Percentiles rank a stretch among this genome's conserved stretches.
These are phyloP conservation scores for Heliconius melpomene DNA, from an alignment of 1,140 invertebrate species.

Conservation along the genomic window DNA sequence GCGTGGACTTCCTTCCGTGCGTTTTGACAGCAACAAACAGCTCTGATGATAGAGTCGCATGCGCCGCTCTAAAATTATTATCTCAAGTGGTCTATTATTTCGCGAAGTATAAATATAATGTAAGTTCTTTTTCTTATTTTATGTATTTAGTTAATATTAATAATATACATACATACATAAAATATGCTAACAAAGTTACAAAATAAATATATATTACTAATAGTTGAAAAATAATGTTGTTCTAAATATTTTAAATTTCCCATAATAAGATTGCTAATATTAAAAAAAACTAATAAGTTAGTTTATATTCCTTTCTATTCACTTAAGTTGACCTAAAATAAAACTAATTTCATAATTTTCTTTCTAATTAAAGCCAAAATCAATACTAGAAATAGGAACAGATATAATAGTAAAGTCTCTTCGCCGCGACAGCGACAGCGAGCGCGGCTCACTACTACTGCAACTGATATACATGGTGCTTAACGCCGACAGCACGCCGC, in stretches of 20 bases:
- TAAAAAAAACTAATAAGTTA: too few species aligned
- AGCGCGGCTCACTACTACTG: slow-evolving; percentile 56
- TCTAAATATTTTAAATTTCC: too few species aligned
- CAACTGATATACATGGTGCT: slow-evolving; percentile 60
- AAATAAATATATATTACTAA: too few species aligned
- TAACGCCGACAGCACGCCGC: slow-evolving; percentile 54
- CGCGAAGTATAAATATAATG: slow-evolving; percentile 64
- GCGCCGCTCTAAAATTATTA: slow-evolving; percentile 61
- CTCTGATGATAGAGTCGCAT: slow-evolving; percentile 55
- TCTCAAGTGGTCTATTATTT: slow-evolving; percentile 60
- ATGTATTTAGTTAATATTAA: neutral
- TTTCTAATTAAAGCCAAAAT: slow-evolving; percentile 51
- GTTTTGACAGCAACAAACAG: slow-evolving; percentile 53
- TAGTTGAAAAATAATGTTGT: too few species aligned
- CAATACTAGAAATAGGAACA: slow-evolving; percentile 61
- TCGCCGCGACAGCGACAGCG: slow-evolving; percentile 52
- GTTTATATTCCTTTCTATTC: neutral
- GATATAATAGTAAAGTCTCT: slow-evolving; percentile 61
- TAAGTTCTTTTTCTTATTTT: slow-evolving; percentile 31
- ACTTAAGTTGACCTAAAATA: neutral
- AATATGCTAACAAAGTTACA: too few species aligned
- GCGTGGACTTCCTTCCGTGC: slow-evolving; percentile 51
- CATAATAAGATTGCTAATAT: too few species aligned
- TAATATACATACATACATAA: too few species aligned
- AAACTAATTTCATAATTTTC: neutral